A percentile compares a stretch with the other conserved stretches of the same genome.
Conservation (phyloP, 2,888 invertebrate species). For the Pachymerium ferrugineum region DNA sequence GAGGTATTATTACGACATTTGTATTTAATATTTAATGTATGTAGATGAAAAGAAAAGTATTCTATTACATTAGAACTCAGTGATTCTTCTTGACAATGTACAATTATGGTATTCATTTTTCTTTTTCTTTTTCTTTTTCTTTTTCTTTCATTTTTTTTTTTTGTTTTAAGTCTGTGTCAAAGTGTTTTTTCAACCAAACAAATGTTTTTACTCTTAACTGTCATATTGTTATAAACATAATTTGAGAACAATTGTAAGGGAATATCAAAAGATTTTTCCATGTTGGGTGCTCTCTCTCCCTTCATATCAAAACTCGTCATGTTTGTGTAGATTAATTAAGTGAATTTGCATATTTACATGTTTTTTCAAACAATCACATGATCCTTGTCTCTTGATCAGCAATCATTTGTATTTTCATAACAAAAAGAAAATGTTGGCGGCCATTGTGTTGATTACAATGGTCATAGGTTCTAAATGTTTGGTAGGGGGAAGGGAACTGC, state of each 20-base stretch:
- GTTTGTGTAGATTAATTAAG: constrained; percentile 8
- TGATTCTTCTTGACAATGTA: constrained; percentile 28
- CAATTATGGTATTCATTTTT: constrained; percentile 22
- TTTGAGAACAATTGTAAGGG: constrained; percentile 10
- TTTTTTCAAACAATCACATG: background rate
- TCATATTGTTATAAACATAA: constrained; percentile 17
- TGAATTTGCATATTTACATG: constrained; percentile 12
- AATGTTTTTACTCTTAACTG: constrained; percentile 8
- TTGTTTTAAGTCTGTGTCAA: background rate
- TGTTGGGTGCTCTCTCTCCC: constrained; percentile 23
- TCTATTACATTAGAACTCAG: constrained; percentile 16
- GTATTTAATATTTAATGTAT: constrained; percentile 30
- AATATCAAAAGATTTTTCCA: constrained; percentile 15
- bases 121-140: background rate
- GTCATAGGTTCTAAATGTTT: background rate
- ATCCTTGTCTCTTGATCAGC: background rate
- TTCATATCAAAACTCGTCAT: constrained; percentile 22
- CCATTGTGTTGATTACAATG: constrained; percentile 22
- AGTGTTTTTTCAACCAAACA: constrained; percentile 2
- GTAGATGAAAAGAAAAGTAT: constrained; percentile 22
- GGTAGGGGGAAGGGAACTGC: background rate
- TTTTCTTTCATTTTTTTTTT: background rate
- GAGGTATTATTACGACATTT: constrained; percentile 27
- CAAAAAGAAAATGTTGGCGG: background rate
- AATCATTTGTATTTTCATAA: too few species aligned